phyloP scores from a whole-genome alignment of 2,797 vertebrate species.

The Phoeniculus purpureus region DNA sequence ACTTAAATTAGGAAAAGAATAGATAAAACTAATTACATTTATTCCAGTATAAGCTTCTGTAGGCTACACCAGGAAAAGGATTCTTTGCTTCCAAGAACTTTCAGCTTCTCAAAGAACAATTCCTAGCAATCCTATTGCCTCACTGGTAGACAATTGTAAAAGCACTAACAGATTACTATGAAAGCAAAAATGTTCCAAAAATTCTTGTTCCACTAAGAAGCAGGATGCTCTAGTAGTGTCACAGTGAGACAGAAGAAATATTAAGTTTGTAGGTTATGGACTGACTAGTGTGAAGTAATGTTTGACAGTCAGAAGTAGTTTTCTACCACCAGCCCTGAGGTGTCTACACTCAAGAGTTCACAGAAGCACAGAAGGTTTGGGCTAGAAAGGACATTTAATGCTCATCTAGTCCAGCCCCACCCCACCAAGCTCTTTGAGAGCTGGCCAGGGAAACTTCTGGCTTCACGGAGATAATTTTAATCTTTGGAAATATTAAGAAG shows the following conservation, averaged over 20 bases:
- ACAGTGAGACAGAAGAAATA: neutral
- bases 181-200: neutral
- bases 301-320: neutral
- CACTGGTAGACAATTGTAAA: neutral
- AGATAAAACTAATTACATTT: neutral
- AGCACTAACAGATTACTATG: neutral
- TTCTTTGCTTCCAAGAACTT: neutral
- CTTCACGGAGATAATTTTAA: neutral
- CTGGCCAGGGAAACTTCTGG: neutral
- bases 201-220: neutral
- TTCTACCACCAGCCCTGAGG: neutral
- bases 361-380: neutral
- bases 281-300: neutral
- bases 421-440: neutral
- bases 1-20: neutral
- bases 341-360: neutral
- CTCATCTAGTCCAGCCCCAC: neutral
- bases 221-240: neutral
- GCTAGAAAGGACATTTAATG: neutral
- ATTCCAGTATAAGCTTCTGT: neutral
- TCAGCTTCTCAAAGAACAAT: neutral
- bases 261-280: neutral
- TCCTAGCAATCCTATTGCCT: neutral
- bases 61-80: neutral
- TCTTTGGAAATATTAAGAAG: neutral